Conservation (phyloP, 2,797 vertebrate genomes). For the Pangasius sanitwongsei region DNA sequence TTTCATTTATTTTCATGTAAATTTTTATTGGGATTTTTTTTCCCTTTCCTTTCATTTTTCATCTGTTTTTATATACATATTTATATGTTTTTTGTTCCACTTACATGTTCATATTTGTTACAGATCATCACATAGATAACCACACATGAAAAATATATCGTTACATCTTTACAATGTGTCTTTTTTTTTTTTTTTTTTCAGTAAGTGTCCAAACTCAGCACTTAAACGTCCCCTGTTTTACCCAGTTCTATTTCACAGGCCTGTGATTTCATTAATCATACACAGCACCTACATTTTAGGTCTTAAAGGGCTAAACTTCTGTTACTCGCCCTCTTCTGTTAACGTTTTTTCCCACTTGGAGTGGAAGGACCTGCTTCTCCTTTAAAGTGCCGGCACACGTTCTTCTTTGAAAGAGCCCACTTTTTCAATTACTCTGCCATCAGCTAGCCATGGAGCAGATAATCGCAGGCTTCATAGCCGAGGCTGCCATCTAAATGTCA, state of each 20-base stretch:
- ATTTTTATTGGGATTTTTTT: neutral
- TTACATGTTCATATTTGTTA: neutral
- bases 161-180: neutral
- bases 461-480: slow-evolving; percentile 56
- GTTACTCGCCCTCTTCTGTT: slow-evolving; percentile 40
- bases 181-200: neutral
- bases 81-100: neutral
- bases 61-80: neutral
- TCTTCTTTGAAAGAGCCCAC: slow-evolving; percentile 50
- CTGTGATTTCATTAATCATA: slow-evolving; percentile 42
- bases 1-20: neutral
- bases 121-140: neutral
- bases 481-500: slow-evolving; percentile 58
- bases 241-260: neutral
- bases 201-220: too few species aligned
- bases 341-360: slow-evolving; percentile 27
- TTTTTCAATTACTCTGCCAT: slow-evolving; percentile 63
- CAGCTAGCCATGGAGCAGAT: slow-evolving; percentile 53
- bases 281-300: slow-evolving; percentile 35
- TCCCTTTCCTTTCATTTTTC: neutral
- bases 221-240: neutral
- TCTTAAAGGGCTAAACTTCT: slow-evolving; percentile 35
- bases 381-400: slow-evolving; percentile 51
- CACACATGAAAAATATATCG: neutral
- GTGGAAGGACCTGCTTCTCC: slow-evolving; percentile 20